phyloP scores from a whole-genome alignment of 2,113 vertebrate genomes.

The Dicrurus megarhynchus region DNA sequence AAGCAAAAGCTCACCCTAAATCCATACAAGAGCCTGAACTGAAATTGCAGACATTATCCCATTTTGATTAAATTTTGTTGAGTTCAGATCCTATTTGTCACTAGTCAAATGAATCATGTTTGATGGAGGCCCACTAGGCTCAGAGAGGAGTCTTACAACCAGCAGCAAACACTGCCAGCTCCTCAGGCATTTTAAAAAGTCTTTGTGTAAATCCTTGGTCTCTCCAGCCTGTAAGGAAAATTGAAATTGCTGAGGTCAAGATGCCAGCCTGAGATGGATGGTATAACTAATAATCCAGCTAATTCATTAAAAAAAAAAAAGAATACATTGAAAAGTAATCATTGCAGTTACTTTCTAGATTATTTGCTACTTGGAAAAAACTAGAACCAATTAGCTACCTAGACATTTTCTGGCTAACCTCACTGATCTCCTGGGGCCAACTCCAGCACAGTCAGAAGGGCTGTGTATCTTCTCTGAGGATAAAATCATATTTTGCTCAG shows the following conservation, averaged over 20 bases:
- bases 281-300: background rate
- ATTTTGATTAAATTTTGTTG: constrained; percentile 39
- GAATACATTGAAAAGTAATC: background rate
- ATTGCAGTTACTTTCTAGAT: background rate
- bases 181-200: background rate
- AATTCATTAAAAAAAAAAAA: background rate
- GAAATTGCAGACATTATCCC: constrained; percentile 6
- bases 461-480: background rate
- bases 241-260: background rate
- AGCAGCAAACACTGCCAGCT: background rate
- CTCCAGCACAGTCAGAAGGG: background rate
- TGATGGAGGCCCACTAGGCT: background rate
- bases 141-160: background rate
- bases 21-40: background rate
- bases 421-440: background rate
- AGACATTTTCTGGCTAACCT: background rate
- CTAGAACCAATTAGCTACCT: background rate
- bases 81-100: constrained; percentile 34
- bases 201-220: background rate
- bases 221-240: background rate
- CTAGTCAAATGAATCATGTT: background rate
- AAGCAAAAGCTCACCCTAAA: constrained; percentile 9
- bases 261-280: background rate
- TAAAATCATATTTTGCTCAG: background rate
- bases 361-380: background rate